Evolutionary conservation across 2,888 invertebrate species (phyloP).

Genomic region (Diadromus collaris): DNA sequence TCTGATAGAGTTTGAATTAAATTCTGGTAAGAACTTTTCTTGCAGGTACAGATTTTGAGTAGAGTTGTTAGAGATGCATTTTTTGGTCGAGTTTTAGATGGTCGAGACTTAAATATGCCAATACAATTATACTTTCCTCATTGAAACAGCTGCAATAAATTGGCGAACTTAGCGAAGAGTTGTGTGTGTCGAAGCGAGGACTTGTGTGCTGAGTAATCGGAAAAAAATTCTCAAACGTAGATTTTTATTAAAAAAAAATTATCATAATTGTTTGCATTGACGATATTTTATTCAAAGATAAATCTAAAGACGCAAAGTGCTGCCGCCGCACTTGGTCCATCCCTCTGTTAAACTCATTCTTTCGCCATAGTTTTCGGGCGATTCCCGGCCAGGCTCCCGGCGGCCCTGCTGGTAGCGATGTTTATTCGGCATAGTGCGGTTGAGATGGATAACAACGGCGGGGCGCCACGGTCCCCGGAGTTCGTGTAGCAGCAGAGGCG

Average conservation of each 20-base stretch:
- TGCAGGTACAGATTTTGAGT: no score
- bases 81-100: no score
- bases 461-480: constrained; percentile 26
- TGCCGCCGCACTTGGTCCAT: constrained; percentile 58
- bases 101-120: no score
- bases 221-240: background rate
- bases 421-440: constrained; percentile 40
- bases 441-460: constrained; percentile 15
- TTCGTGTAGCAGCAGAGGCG: constrained; percentile 21
- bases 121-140: background rate
- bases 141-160: background rate
- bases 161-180: background rate
- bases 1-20: no score
- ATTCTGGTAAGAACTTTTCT: no score
- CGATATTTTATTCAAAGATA: background rate
- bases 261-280: background rate
- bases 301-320: constrained; percentile 52
- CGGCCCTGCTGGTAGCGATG: constrained; percentile 55
- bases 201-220: background rate
- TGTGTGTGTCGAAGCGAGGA: background rate
- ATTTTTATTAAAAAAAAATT: background rate
- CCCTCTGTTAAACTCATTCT: constrained; percentile 3
- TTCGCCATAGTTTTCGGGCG: background rate
- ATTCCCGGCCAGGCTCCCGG: constrained; percentile 16
- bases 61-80: no score